Evolutionary conservation across 2,113 vertebrate species (phyloP).

Genomic region (Megaceryle torquata): DNA sequence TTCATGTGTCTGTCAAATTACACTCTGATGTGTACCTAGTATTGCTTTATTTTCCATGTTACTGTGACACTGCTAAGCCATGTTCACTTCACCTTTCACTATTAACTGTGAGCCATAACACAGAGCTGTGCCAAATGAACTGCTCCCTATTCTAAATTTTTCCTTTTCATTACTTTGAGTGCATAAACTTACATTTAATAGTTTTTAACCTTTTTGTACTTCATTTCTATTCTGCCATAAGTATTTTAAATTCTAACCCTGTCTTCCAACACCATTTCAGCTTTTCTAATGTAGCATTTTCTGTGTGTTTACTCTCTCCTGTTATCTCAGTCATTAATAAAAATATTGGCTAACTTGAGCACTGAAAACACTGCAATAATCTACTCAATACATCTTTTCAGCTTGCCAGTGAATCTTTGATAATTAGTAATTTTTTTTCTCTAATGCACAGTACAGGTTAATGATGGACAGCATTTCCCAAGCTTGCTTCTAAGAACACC

Average conservation of each 20-base stretch:
- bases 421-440: neutral
- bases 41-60: neutral
- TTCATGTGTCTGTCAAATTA: neutral
- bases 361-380: neutral
- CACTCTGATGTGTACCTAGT: neutral
- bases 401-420: neutral
- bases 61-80: neutral
- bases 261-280: neutral
- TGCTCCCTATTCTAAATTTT: neutral
- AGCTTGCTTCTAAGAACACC: neutral
- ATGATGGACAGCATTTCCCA: neutral
- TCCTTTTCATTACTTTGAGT: neutral
- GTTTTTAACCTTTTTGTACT: neutral
- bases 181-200: neutral
- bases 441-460: neutral
- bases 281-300: neutral
- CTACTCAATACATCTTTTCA: neutral
- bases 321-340: neutral
- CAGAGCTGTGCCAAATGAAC: neutral
- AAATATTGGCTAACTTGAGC: neutral
- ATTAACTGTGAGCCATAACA: neutral
- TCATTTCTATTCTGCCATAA: neutral
- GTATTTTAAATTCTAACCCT: neutral
- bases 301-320: neutral
- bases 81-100: neutral